Evolutionary conservation across 2,797 vertebrate genomes (phyloP).

Genomic region (Aplochiton taeniatus): DNA sequence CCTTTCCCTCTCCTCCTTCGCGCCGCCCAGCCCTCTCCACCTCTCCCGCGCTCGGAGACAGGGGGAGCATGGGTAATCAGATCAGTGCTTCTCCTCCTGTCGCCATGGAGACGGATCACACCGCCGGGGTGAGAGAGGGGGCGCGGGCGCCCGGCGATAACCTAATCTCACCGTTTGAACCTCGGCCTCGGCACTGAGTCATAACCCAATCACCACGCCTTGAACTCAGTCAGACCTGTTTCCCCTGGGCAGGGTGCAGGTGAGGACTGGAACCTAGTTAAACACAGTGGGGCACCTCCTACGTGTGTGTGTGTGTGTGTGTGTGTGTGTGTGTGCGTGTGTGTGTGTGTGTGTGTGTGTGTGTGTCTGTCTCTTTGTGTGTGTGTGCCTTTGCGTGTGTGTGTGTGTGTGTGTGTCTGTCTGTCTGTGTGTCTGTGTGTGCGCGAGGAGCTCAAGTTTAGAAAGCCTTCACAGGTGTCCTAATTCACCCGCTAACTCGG

Average conservation of each 20-base stretch:
- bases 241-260: slow-evolving; percentile 48
- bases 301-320: neutral
- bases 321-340: neutral
- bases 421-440: slow-evolving; percentile 1
- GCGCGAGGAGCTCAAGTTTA: slow-evolving; percentile 19
- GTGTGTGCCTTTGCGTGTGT: slow-evolving; percentile 7
- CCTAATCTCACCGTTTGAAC: slow-evolving; percentile 73
- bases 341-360: slow-evolving; percentile 27
- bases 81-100: slow-evolving; percentile 66
- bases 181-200: slow-evolving; percentile 49
- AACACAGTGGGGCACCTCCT: slow-evolving; percentile 58
- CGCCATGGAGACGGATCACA: slow-evolving; percentile 76
- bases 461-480: slow-evolving; percentile 68
- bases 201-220: slow-evolving; percentile 66
- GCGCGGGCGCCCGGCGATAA: slow-evolving; percentile 66
- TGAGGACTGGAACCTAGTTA: slow-evolving; percentile 46
- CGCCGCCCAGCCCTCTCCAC: slow-evolving; percentile 5
- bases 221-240: slow-evolving; percentile 69
- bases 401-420: slow-evolving; percentile 39
- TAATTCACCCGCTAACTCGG: slow-evolving; percentile 67
- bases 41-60: slow-evolving; percentile 54
- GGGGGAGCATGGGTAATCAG: slow-evolving; percentile 68
- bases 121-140: slow-evolving; percentile 69
- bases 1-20: slow-evolving; percentile 16
- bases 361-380: slow-evolving; percentile 23